phyloP scores from a whole-genome alignment of 2,888 invertebrate genomes.

The Drosophila leonis region DNA sequence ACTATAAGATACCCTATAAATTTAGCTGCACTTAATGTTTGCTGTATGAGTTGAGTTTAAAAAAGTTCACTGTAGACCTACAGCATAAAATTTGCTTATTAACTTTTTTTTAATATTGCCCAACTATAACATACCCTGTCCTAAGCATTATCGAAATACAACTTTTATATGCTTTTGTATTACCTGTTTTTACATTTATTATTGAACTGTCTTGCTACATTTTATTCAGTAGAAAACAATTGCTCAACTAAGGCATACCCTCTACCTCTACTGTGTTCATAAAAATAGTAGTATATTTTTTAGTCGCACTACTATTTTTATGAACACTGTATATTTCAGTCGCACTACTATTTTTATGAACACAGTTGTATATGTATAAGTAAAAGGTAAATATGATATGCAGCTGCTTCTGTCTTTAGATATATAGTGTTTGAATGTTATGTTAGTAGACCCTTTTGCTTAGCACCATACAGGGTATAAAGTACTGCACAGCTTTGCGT shows the following conservation, averaged over 20 bases:
- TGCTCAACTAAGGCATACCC: not conserved
- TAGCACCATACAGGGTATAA: slow-evolving; percentile 14
- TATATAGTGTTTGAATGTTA: not conserved
- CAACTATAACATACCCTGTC: not conserved
- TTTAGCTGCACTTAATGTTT: not conserved
- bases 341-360: too few species aligned
- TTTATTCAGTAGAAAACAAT: too few species aligned
- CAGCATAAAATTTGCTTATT: not conserved
- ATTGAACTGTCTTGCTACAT: too few species aligned
- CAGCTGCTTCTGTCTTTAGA: not conserved
- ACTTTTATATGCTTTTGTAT: not conserved
- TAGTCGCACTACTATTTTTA: too few species aligned
- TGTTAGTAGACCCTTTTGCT: not conserved
- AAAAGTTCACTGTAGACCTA: not conserved
- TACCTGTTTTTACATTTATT: not conserved
- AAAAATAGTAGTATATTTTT: too few species aligned
- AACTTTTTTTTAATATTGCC: not conserved
- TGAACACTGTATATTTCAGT: too few species aligned
- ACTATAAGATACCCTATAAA: not conserved
- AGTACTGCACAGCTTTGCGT: not conserved
- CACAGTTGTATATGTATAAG: too few species aligned
- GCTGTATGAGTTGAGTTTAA: not conserved
- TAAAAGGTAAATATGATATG: not conserved
- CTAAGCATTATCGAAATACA: not conserved
- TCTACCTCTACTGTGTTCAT: not conserved